A percentile compares a stretch with the other conserved stretches of the same genome.
phyloP scores from a whole-genome alignment of 2,888 invertebrate genomes.

The Acanthacorydalis orientalis region DNA sequence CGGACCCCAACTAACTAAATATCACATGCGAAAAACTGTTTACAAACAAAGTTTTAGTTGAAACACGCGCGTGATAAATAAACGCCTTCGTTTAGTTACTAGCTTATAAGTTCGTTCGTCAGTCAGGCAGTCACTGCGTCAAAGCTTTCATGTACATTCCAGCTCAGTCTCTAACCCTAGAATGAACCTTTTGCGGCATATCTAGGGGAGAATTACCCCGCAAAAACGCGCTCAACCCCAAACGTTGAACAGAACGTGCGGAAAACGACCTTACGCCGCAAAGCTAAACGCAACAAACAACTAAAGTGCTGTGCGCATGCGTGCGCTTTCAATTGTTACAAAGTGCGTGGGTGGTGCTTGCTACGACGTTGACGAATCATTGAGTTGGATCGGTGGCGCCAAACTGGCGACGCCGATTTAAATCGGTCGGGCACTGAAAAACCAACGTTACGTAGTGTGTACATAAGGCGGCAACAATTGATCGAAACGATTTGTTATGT shows the following conservation, averaged over 20 bases:
- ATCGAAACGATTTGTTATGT: background rate
- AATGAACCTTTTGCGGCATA: constrained; percentile 3
- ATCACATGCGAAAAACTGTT: no score
- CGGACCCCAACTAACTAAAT: no score
- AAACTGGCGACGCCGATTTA: constrained; percentile 20
- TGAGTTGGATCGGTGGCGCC: constrained; percentile 17
- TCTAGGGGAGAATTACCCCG: background rate
- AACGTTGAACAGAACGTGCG: background rate
- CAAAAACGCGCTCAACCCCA: no score
- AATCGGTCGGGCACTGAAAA: background rate
- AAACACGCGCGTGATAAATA: no score
- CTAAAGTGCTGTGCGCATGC: background rate
- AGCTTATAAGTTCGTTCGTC: no score
- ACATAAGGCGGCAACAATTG: background rate
- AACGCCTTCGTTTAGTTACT: no score
- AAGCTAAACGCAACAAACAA: background rate
- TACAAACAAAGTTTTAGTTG: no score
- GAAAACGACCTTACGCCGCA: constrained; percentile 1
- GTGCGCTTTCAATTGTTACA: background rate
- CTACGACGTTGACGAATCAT: background rate
- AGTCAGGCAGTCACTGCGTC: no score
- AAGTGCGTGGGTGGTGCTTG: background rate
- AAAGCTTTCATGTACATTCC: background rate
- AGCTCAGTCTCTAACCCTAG: constrained; percentile 5
- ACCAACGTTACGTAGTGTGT: background rate